phyloP scores from a whole-genome alignment of 2,113 vertebrate genomes.

The Trinectes maculatus region DNA sequence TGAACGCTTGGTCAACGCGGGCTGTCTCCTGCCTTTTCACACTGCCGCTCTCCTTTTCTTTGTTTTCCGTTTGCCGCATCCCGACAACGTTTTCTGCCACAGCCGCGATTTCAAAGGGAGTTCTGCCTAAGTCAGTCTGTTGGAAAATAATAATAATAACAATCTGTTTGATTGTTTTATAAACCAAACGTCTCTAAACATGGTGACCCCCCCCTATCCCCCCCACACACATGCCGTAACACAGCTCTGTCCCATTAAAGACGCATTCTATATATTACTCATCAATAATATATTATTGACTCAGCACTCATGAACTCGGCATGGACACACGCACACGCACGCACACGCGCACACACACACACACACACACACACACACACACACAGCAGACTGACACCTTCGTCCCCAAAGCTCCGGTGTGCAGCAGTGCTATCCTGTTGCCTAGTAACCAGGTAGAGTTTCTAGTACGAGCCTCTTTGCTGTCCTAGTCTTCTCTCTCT shows the following conservation, averaged over 20 bases:
- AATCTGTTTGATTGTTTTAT: neutral
- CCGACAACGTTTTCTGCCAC: neutral
- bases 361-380: conserved; percentile 30
- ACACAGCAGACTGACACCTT: conserved; percentile 27
- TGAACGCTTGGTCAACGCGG: neutral
- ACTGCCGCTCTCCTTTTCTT: neutral
- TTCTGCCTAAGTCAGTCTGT: neutral
- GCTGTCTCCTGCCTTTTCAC: neutral
- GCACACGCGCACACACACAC: no score
- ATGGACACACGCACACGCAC: no score
- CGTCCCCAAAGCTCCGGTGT: conserved; percentile 41
- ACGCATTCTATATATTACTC: conserved; percentile 42
- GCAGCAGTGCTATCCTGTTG: conserved; percentile 73
- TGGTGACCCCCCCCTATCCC: neutral
- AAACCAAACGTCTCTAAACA: no score
- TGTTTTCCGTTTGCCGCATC: conserved; percentile 8
- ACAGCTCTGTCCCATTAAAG: neutral
- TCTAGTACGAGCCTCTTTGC: conserved; percentile 55
- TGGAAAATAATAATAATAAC: neutral
- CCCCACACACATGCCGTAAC: neutral
- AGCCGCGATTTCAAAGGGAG: neutral
- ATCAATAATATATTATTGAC: conserved; percentile 74
- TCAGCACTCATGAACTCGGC: conserved; percentile 65
- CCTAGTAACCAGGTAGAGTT: conserved; percentile 80
- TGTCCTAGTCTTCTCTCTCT: conserved; percentile 61